Evolutionary conservation across 1,140 invertebrate species (phyloP).

Genomic region (Homarus americanus): DNA sequence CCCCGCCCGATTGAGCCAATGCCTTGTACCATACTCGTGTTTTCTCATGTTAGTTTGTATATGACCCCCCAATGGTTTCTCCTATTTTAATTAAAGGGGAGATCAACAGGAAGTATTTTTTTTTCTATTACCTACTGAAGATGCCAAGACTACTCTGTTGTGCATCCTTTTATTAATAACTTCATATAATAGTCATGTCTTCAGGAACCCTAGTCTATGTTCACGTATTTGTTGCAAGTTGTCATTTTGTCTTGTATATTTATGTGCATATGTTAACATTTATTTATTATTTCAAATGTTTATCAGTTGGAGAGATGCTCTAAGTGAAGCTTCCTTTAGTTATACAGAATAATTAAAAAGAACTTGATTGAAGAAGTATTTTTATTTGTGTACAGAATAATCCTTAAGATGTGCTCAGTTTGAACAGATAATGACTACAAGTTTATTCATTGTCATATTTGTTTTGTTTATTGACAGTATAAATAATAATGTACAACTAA

Average conservation of each 20-base stretch:
- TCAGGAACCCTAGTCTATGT: conserved; percentile 51
- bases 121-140: conserved; percentile 9
- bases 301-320: conserved; percentile 29
- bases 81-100: conserved; percentile 12
- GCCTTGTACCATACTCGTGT: conserved; percentile 41
- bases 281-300: conserved; percentile 47
- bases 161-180: neutral
- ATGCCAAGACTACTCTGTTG: neutral
- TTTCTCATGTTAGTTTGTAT: conserved; percentile 42
- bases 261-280: conserved; percentile 53
- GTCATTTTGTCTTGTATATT: conserved; percentile 45
- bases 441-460: neutral
- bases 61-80: neutral
- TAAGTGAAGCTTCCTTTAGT: conserved; percentile 28
- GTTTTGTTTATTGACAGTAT: no score
- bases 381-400: conserved; percentile 20
- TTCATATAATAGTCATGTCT: conserved; percentile 10
- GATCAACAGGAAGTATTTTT: conserved; percentile 3
- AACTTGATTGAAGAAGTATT: conserved; percentile 12
- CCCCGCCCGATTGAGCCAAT: conserved; percentile 7
- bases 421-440: neutral
- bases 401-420: neutral
- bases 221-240: conserved; percentile 25
- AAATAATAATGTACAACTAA: no score
- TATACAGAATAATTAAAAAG: conserved; percentile 8